Evolutionary conservation across 2,797 vertebrate species (phyloP).

Genomic region (Apodemus agrarius): DNA sequence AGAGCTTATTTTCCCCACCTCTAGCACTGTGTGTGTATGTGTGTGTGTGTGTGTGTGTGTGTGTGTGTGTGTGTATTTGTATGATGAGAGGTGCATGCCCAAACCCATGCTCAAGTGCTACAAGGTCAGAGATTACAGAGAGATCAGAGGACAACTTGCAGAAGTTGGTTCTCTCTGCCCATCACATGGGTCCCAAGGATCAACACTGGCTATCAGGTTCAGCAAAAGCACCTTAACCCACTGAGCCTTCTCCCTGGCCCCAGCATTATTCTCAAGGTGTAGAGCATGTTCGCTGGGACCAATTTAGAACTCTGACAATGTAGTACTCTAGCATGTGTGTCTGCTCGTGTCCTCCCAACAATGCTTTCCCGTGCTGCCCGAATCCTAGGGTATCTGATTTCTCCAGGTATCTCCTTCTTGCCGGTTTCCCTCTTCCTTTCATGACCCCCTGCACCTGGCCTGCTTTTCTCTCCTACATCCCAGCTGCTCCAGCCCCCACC

Average conservation of each 20-base stretch:
- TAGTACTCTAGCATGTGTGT: not conserved
- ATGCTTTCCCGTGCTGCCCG: accelerated
- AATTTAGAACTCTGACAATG: not conserved
- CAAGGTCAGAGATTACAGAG: not conserved
- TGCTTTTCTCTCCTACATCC: not conserved
- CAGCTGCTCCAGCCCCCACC: no score
- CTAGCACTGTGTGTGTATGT: not conserved
- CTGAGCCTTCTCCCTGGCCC: not conserved
- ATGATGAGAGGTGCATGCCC: not conserved
- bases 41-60: not conserved
- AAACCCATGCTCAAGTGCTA: not conserved
- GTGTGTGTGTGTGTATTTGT: no score
- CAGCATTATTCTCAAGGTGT: not conserved
- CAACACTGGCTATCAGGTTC: not conserved
- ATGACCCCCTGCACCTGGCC: not conserved
- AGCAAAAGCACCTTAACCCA: not conserved
- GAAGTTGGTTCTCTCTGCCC: not conserved
- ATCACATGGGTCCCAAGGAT: not conserved
- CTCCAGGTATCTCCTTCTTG: not conserved
- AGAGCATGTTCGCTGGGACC: not conserved
- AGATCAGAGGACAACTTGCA: not conserved
- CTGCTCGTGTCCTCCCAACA: not conserved
- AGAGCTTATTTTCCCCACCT: not conserved
- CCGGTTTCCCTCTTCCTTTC: not conserved
- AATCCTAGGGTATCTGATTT: no score